These are phyloP conservation scores for Drosophila nr. fundita DNA, from an alignment of 2,888 invertebrate species.

Conservation along the genomic window DNA sequence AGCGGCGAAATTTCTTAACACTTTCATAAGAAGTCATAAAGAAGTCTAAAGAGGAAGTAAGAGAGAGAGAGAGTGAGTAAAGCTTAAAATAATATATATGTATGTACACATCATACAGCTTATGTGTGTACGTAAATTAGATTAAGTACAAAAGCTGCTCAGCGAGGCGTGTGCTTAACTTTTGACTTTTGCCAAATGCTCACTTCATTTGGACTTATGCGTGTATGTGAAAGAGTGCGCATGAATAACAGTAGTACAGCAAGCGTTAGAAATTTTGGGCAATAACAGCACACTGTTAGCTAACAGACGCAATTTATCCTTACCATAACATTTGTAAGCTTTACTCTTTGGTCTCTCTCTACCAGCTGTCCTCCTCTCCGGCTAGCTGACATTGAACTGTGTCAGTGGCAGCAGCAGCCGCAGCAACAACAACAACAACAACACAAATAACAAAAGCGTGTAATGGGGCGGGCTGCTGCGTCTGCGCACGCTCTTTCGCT, in stretches of 20 bases:
- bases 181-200: constrained; percentile 50
- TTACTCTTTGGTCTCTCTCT: constrained; percentile 15
- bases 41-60: constrained; percentile 12
- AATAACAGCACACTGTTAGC: constrained; percentile 39
- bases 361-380: not conserved
- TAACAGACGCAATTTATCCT: constrained; percentile 39
- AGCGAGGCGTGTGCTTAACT: constrained; percentile 55
- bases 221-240: not conserved
- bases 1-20: constrained; percentile 72
- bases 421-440: constrained; percentile 22
- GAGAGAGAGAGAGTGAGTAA: constrained; percentile 14
- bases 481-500: constrained; percentile 38
- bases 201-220: constrained; percentile 35
- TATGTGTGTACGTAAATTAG: constrained; percentile 46
- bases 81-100: constrained; percentile 14
- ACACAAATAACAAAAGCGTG: constrained; percentile 42
- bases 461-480: constrained; percentile 67
- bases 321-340: constrained; percentile 32
- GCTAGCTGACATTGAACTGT: constrained; percentile 70
- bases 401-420: constrained; percentile 62
- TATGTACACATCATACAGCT: not conserved
- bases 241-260: not conserved
- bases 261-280: constrained; percentile 10
- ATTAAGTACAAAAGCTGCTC: constrained; percentile 64
- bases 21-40: constrained; percentile 72